Base-by-base conservation (phyloP, 2,113 vertebrate species). In the Tretioscincus oriximinensis region DNA sequence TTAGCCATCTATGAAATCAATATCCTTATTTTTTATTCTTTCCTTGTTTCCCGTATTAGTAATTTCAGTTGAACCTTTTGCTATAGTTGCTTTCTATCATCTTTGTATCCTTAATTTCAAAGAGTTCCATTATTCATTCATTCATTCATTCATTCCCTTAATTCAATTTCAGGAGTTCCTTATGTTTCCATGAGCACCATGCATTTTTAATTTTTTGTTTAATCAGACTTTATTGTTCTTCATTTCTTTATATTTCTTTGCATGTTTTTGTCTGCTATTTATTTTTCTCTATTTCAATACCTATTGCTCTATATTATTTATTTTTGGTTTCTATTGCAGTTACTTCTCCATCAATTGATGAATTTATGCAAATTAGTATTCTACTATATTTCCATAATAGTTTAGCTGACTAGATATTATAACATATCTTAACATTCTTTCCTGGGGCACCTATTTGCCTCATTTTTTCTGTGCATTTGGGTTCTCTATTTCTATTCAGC, bases 221-320 rank as follows among this genome's bases (percentile, higher is more conserved):
- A 67, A 51, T 41, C 35, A 29, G 24, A 68, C 21, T 64, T 80
- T 22, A 74, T 7, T 10, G 20, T 61, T 16, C 31, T 35, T n/a
- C 29, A 26, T 5, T 6, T 14, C 9, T 28, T 28, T 31, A 31
- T 61, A n/a, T 79, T 71, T 54, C 24, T 7, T 18, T 61, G 67
- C 54, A 79, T 28, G 54, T 31, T n/a, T 76, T 76, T 69, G 20
- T 54, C 12, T 16, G 26, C 35, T 58, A 47, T 12, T 31, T 26
- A 75, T 61, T 51, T 79, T 64, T 22, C 1, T 20, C 31, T 0
- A 0, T 12, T 9, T 51, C 26, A 45, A 35, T 24, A 68, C 24
- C 22, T 24, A 35, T 35, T 7, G 45, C 28, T 22, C 3, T 9
- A 47, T 51, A 0, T 0, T 7, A 45, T 7, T 28, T 70, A 18